Evolutionary conservation across 2,888 invertebrate species (phyloP).

Genomic region (Seira ritae): DNA sequence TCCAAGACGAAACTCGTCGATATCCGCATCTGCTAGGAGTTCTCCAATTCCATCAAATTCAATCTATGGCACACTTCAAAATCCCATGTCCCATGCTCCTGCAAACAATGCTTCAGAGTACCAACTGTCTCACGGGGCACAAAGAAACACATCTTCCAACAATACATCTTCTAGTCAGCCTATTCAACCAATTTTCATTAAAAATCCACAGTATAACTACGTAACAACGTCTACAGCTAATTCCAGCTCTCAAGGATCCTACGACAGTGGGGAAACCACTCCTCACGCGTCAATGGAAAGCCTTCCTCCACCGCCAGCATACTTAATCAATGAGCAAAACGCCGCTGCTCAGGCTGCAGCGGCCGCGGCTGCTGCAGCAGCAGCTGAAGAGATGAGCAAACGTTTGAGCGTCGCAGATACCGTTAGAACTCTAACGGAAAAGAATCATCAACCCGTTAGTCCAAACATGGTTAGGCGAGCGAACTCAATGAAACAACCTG

Average conservation of each 20-base stretch:
- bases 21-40: slow-evolving; percentile 52
- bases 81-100: slow-evolving; percentile 13
- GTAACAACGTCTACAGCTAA: neutral
- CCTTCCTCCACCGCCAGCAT: slow-evolving; percentile 85
- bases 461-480: slow-evolving; percentile 79
- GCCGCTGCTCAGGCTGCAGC: slow-evolving; percentile 35
- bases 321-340: slow-evolving; percentile 80
- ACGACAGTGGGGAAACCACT: slow-evolving; percentile 74
- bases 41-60: slow-evolving; percentile 40
- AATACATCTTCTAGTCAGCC: slow-evolving; percentile 69
- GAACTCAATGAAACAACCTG: slow-evolving; percentile 69
- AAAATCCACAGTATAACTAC: slow-evolving; percentile 62
- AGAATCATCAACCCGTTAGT: slow-evolving; percentile 91
- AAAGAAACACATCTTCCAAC: slow-evolving; percentile 9
- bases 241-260: slow-evolving; percentile 61
- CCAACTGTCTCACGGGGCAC: slow-evolving; percentile 74
- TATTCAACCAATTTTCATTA: slow-evolving; percentile 62
- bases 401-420: slow-evolving; percentile 88
- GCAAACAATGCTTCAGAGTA: slow-evolving; percentile 39
- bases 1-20: slow-evolving; percentile 86
- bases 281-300: slow-evolving; percentile 78
- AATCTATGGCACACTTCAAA: slow-evolving; percentile 30
- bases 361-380: slow-evolving; percentile 26
- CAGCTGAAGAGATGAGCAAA: slow-evolving; percentile 67
- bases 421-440: slow-evolving; percentile 88